Conservation (phyloP, 1,140 invertebrate species). For the Lepidostoma basale region DNA sequence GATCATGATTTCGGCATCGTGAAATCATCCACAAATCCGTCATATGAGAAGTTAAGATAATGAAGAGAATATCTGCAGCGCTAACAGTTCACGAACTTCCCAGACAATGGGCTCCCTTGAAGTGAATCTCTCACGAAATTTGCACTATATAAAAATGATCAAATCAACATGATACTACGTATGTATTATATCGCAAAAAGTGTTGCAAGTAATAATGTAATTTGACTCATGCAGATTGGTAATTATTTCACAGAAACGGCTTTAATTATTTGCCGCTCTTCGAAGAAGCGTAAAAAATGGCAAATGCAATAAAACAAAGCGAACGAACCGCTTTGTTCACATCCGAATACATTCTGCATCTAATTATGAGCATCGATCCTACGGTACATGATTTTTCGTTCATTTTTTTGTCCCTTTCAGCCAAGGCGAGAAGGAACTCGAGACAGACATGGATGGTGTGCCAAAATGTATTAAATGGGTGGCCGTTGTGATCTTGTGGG, state of each 20-base stretch:
- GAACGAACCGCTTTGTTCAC: constrained; percentile 31
- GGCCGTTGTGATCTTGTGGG: background rate
- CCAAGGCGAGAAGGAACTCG: background rate
- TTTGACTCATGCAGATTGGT: constrained; percentile 7
- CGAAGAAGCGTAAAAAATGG: constrained; percentile 21
- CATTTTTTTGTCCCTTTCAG: background rate
- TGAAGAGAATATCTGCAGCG: too few species aligned
- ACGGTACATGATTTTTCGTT: background rate
- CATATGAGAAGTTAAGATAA: too few species aligned
- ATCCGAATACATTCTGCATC: constrained; percentile 35
- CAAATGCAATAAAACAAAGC: constrained; percentile 40
- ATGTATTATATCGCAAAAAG: background rate
- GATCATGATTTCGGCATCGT: too few species aligned
- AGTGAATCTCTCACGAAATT: too few species aligned
- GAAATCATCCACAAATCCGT: too few species aligned
- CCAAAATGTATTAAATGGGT: constrained; percentile 1
- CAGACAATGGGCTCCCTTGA: too few species aligned
- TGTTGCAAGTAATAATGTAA: background rate
- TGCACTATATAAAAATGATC: too few species aligned
- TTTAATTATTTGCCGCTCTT: constrained; percentile 24
- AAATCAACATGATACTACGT: too few species aligned
- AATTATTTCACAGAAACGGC: constrained; percentile 19
- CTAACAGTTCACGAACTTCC: too few species aligned
- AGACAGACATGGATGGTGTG: constrained; percentile 3
- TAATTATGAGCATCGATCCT: constrained; percentile 37